Evolutionary conservation across 2,797 vertebrate genomes (phyloP), one percentile per base, ranked within the genome.

Genomic region (Helicolenus hilgendorfi): DNA sequence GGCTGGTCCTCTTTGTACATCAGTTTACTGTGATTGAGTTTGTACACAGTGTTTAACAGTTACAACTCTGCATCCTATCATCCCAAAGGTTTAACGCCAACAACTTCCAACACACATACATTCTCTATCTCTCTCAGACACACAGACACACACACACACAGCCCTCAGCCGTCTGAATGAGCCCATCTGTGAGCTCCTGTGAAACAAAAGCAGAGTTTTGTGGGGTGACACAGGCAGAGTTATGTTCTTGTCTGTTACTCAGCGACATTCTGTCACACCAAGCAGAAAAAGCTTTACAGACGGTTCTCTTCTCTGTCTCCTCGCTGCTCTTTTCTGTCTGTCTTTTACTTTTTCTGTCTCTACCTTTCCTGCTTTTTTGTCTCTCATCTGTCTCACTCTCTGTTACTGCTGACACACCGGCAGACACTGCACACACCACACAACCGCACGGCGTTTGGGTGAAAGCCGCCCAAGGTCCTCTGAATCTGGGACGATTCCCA

Each of bases 111-210:
- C 84, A 74, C 77, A 13, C 55, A 65, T 53, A 15, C 63, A 26
- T 26, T 53, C 45, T 53, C 10, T 36, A 2, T 67, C 63, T 29
- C 67, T 69, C 27, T 49, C 13, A 27, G 14, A 64, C 41, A 29
- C 63, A 71, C 70, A 63, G 56, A 26, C 38, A 59, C 38, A 62
- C 59, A 24, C 41, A 56, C 41, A 77, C 29, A 38, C 41, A 55
- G 77, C 77, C 71, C 79, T 79, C 11, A 22, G 35, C 63, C 0
- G 1, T 75, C 80, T 96, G 90, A 96, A 96, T 94, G 84, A 95
- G 91, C 86, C 95, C 96, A 96, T 97, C 96, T 97, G 95, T 91
- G 96, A 89, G 84, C 85, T 53, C 76, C 75, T 74, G 62, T 64
- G 89, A 94, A 88, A 96, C 94, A 95, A 96, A 95, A 94, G 90